Base-by-base conservation (phyloP, 2,113 vertebrate species). In the Mungos mungo region DNA sequence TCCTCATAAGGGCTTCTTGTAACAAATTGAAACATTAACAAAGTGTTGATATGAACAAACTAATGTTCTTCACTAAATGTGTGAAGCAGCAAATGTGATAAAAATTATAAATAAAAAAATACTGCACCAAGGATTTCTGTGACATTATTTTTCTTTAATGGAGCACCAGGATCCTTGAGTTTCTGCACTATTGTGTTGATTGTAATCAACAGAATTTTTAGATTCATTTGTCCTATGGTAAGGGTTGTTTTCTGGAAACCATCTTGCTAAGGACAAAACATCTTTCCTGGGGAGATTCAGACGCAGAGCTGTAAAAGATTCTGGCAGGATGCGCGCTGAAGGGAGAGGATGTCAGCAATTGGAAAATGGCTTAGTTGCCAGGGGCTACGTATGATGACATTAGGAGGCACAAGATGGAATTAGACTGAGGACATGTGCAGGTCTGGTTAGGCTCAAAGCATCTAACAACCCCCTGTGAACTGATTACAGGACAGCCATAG, bases 371-470 rank as follows among this genome's bases (percentile, higher is more conserved):
- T 87, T 85, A 87, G 90, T 96, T 97, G 97, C 98, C 98, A 97
- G 97, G 93, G 89, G 96, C 95, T 92, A 68, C 13, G 3, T 65
- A 35, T 89, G 90, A 96, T 93, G 91, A 86, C 93, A 96, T 98
- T 96, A 96, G 97, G 94, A 96, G 74, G 54, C 88, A 87, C 83
- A 66, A 96, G 95, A 96, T 97, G 87, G 94, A 95, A 98, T 98
- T 95, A 98, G 89, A 76, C 31, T 31, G 77, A 96, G 96, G 82
- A 52, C 83, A 60, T 76, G 41, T 69, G 81, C 29, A 18, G 93
- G 92, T 96, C 98, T 98, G 98, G 90, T 92, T 95, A 94, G 93
- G 91, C 97, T 98, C 97, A 97, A 77, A 76, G 50, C 63, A 11
- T 71, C 97, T 47, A 90, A 31, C 68, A 76, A 23, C 35, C 85